Base-by-base conservation (phyloP, 2,888 invertebrate genomes). In the Caenorhabditis uteleia region DNA sequence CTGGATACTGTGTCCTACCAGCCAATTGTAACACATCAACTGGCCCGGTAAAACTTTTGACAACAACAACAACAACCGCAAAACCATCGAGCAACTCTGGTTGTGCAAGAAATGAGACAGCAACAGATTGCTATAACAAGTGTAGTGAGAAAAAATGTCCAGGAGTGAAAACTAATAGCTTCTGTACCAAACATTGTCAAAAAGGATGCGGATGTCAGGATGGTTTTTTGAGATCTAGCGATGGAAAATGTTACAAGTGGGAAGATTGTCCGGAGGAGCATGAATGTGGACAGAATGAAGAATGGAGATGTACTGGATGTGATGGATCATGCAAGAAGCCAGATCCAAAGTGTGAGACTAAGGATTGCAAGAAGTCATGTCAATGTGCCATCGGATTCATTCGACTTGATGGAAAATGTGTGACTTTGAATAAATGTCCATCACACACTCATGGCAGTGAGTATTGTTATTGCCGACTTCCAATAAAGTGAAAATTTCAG, bases 341-440 rank as follows among this genome's bases (percentile, higher is more conserved):
- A 10, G 39, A 55, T 34, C 50, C 49, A 10, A 36, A 44, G 7
- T 61, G 61, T 18, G 50, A 39, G 10, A 43, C 36, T 10, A 49
- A 49, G 10, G 42, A 27, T 2, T 53, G 53, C 39, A 26, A 16
- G 12, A 38, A 38, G 21, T 23, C 25, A 14, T 61, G 61, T 23
- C 29, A 42, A 33, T 61, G 61, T 47, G 54, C 61, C 0, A 14
- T 31, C 1, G 62, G 62, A 10, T 62, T 62, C 43, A 53, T 55
- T 8, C 46, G 44, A 33, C 26, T 42, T 12, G 57, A 62, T 25
- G 62, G 56, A 8, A 56, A 56, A 16, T 62, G 62, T 31, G 56
- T 57, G 21, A 45, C 57, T 1, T 36, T 56, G 33, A 34, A 25
- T 3, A 49, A 38, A 12, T 60, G 60, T 23, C 54, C 60, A 40